Base-by-base conservation (phyloP, 1,140 invertebrate species). In the Caerostris extrusa region DNA sequence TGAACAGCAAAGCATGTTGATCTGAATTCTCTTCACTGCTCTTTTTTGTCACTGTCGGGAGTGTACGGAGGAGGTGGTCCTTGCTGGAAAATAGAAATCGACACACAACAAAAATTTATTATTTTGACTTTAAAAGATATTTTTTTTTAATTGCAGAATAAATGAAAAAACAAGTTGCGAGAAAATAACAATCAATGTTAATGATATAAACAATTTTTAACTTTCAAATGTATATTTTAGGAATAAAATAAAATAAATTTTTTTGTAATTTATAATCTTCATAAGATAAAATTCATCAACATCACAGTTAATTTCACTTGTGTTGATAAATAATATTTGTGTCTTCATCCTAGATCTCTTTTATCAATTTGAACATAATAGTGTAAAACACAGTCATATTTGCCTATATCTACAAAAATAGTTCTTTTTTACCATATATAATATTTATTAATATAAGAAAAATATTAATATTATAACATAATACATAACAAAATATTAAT, bases 51-150 rank as follows among this genome's bases (percentile, higher is more conserved):
- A 56, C 61, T 58, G 8, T 94, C 94, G n/a, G 71, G 58, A 77
- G 55, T 57, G n/a, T 94, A 94, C 53, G 91, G 85, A 53, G 94
- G 94, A 8, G 94, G 94, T 50, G 97, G 97, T 96, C 98, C 97
- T 97, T 98, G 95, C 94, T 96, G 96, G 95, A 93, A 83, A 82
- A 88, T 58, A 69, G 8, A 17, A 53, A 57, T 58, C 2, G 61
- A 50, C 34, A 5, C 14, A 12, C 17, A 3, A 58, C 8, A 50
- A 19, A 34, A 82, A 91, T 61, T 60, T 34, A 19, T 7, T 10
- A 8, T 3, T 0, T 50, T 6, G 50, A 7, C 50, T 4, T 10
- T 8, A 8, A 81, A 19, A 19, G 3, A 19, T 3, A 19, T 81
- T 81, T 81, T 34, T n/a, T 10, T 19, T 50, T 10, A 10, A 10